Evolutionary conservation across 2,797 vertebrate species (phyloP), one percentile per base, ranked within the genome.

Genomic region (Aythya fuligula): DNA sequence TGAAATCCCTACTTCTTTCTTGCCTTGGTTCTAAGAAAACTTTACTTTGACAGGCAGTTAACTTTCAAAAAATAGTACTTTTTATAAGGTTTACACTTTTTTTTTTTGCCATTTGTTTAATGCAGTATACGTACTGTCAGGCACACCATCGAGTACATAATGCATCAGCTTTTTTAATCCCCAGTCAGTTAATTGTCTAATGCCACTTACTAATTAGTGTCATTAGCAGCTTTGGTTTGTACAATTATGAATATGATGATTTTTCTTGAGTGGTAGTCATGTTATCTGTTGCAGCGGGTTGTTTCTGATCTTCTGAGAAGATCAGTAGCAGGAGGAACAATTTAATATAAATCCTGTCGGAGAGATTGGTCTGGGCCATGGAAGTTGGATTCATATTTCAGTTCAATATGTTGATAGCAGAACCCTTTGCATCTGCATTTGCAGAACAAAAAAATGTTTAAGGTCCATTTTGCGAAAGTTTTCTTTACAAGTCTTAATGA

Each of bases 221-320:
- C 57, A 80, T n/a, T 28, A 77, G 13, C 61, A 80, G 45, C 79
- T 94, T 93, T 87, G 89, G 56, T 85, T 82, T 87, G 32, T 51
- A 41, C 39, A 74, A 9, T 83, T 89, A 80, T 1, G 8, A 80
- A 53, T 67, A 49, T 19, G 19, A 79, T 87, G 3, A 39, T 85
- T 94, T 95, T 89, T 49, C 16, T 58, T 81, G 58, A 80, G 53
- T 84, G 82, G 13, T 36, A 91, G 28, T 87, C 24, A 49, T 51
- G 28, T 2, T 79, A 51, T 71, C 61, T 89, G 24, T 77, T 87
- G 20, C 38, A 94, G 38, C 39, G 71, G 16, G 28, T 91, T 73
- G 12, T 73, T 92, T 74, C 28, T 60, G 7, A 64, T 90, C 11
- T 70, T 70, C 21, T 61, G 60, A 62, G 78, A 66, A 47, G 73